phyloP scores from a whole-genome alignment of 1,140 invertebrate species.

The Zaprionus lachaisei region DNA sequence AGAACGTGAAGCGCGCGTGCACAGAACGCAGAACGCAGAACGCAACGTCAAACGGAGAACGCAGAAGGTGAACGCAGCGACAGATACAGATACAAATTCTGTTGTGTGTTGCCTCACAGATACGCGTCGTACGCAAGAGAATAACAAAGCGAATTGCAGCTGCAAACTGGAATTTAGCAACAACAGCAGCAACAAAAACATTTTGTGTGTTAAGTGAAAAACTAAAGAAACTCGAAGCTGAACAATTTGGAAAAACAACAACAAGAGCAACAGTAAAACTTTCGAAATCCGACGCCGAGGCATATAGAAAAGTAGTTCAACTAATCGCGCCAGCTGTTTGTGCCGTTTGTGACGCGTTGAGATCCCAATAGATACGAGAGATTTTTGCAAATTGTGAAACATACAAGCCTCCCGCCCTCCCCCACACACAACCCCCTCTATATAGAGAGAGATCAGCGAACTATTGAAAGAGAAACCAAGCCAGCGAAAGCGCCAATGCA shows the following conservation, averaged over 20 bases:
- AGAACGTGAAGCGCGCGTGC: conserved; percentile 71
- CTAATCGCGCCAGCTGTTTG: conserved; percentile 50
- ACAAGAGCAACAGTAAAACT: conserved; percentile 53
- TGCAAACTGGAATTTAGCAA: conserved; percentile 53
- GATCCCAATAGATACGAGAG: conserved; percentile 28
- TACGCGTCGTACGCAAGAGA: conserved; percentile 49
- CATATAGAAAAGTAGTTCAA: conserved; percentile 73
- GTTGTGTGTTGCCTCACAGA: conserved; percentile 29
- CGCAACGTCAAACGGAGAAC: conserved; percentile 26
- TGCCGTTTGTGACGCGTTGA: background rate
- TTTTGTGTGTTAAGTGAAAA: conserved; percentile 46
- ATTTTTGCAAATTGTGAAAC: conserved; percentile 31
- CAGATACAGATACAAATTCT: conserved; percentile 36
- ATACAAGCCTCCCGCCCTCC: background rate
- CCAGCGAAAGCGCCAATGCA: conserved; percentile 3
- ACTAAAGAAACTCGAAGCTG: conserved; percentile 52
- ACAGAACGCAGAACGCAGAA: conserved; percentile 54
- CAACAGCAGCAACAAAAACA: conserved; percentile 9
- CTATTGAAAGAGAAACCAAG: conserved; percentile 2
- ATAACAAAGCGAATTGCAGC: conserved; percentile 51
- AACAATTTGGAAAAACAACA: conserved; percentile 38
- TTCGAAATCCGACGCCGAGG: conserved; percentile 56
- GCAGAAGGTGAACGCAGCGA: conserved; percentile 20
- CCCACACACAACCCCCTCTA: background rate
- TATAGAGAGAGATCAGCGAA: background rate